Base-by-base conservation (phyloP, 2,797 vertebrate species). In the Tauraco hartlaubi region DNA sequence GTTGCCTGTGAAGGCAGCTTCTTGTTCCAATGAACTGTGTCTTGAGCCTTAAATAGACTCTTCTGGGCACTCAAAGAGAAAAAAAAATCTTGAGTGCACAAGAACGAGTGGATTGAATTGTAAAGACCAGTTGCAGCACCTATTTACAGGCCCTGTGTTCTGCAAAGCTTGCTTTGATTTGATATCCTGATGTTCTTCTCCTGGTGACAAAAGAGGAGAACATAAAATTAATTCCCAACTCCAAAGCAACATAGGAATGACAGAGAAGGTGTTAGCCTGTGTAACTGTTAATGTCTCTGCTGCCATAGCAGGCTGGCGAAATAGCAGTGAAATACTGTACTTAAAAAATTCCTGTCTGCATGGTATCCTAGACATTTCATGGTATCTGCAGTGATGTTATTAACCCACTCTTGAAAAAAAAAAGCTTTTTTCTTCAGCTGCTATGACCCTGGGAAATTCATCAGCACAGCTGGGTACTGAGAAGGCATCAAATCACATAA, bases 401-500 rank as follows among this genome's bases (percentile, higher is more conserved):
- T 48, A 69, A 10, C 51, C 41, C 29, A 15, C 12, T 67, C 59
- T 25, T 83, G 67, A 74, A 35, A 55, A 63, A 63, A 90, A 63
- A 11, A 51, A 68, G 43, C 14, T 51, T 93, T 77, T 18, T 17
- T 88, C 52, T 85, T 73, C 33, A 33, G 23, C 56, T 84, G 46
- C 67, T 51, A 12, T 35, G 58, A 58, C 61, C 48, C 74, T 43
- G 17, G 26, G 79, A 77, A 49, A 48, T 75, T 80, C 69, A 75
- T 39, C 56, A 83, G 55, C 79, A 39, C 31, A 68, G 79, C 74
- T 76, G 52, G 51, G 26, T 51, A 55, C 64, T 61, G 33, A 51
- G 20, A 59, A 88, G 64, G 66, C 86, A 83, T 90, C 92, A 94
- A 82, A 85, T 86, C 75, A n/a, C 55, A 64, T 22, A 92, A 87